These are phyloP conservation scores for Antrozous pallidus DNA, from an alignment of 2,797 vertebrate species.

Conservation along the genomic window DNA sequence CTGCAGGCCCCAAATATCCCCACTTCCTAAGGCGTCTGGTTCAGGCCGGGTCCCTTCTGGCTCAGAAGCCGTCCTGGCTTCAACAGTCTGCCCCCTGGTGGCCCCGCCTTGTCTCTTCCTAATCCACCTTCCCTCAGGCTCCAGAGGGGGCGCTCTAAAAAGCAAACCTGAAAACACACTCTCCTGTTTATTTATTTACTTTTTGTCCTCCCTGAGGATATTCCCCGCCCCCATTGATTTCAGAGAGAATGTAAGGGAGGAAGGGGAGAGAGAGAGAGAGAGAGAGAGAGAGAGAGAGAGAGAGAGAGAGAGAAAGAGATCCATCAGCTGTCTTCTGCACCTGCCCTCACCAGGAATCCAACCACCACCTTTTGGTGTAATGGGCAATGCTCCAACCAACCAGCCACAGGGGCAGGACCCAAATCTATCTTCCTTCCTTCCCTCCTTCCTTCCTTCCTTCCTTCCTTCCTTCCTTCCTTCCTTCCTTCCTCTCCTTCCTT, in stretches of 20 bases:
- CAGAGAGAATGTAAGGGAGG: background rate
- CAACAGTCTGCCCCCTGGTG: background rate
- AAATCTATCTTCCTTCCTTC: no score
- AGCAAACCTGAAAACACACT: no score
- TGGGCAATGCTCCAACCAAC: background rate
- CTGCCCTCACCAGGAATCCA: background rate
- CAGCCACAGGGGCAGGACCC: background rate
- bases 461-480: no score
- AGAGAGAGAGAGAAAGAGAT: background rate
- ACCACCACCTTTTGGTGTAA: background rate
- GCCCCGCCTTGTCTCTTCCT: background rate
- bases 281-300: no score
- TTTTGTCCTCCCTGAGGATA: background rate
- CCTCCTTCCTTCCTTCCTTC: no score
- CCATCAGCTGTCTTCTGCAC: no score
- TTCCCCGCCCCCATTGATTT: background rate
- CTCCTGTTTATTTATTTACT: background rate
- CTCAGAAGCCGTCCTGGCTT: background rate
- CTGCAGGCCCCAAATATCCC: background rate
- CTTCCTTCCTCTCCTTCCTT: no score
- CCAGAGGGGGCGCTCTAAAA: background rate
- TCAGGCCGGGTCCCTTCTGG: background rate
- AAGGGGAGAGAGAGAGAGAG: no score
- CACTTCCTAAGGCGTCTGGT: accelerated
- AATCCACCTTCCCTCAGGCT: background rate